Conservation (phyloP, 2,113 vertebrate genomes). For the Cavia aperea region DNA sequence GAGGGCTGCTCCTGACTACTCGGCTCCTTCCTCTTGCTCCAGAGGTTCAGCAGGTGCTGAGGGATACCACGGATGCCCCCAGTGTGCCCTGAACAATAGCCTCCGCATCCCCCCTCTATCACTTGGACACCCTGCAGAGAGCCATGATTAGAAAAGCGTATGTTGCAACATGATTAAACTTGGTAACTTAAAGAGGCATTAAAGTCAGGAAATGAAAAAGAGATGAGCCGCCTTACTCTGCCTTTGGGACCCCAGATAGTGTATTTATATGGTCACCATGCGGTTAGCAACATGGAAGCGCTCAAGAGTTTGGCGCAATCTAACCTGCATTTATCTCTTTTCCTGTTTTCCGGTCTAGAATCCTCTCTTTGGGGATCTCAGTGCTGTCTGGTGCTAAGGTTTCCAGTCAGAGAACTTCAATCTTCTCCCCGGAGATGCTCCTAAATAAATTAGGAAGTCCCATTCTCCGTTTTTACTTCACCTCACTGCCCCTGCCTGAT, state of each 20-base stretch:
- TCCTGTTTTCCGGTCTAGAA: constrained; percentile 48
- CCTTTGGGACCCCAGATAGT: background rate
- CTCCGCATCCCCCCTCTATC: background rate
- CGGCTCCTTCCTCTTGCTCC: background rate
- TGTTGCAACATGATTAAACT: constrained; percentile 1
- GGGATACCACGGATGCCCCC: accelerated
- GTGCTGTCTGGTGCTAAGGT: background rate
- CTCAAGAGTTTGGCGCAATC: constrained; percentile 18
- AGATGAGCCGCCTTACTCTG: constrained; percentile 27
- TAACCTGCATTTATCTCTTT: background rate
- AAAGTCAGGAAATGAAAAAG: constrained; percentile 59
- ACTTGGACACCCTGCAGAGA: background rate
- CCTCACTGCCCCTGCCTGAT: background rate
- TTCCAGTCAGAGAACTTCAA: constrained; percentile 14
- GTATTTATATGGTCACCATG: background rate
- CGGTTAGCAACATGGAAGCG: background rate
- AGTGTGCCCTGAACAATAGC: background rate
- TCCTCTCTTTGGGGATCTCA: background rate
- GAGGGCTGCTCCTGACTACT: background rate
- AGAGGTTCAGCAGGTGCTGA: background rate
- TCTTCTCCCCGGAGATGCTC: background rate
- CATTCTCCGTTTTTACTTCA: background rate
- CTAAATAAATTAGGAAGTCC: background rate
- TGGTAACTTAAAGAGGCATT: constrained; percentile 34
- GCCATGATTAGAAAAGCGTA: background rate